Base-by-base conservation (phyloP, 2,888 invertebrate species). In the Busseola fusca region DNA sequence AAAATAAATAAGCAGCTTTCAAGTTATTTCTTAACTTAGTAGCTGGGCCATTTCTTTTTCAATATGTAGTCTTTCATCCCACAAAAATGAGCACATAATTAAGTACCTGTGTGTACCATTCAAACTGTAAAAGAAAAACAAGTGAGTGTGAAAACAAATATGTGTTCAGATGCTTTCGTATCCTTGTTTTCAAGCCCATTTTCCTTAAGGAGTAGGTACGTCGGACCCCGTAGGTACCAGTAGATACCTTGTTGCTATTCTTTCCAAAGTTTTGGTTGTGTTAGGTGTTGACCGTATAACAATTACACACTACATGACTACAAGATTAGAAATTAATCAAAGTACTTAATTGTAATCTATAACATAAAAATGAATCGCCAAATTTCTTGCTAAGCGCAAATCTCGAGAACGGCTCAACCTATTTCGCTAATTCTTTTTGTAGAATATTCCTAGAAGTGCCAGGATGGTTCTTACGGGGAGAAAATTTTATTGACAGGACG, bases 131-230 rank as follows among this genome's bases (percentile, higher is more conserved):
- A 80, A 69, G 69, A 69, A 75, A 77, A 75, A 75, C 76, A 81
- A 72, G 58, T 67, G 77, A 68, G 82, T 79, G 73, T 79, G 63
- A 81, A 79, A 58, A 68, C 68, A 81, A 79, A 81, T 81, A 81
- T 77, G 78, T 72, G 62, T 77, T 76, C 68, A 64, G 48, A 71
- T 64, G 81, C 65, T 70, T 64, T 66, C 52, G 40, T 58, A 76
- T 81, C 64, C 72, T 68, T 59, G 82, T 79, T 70, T 80, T 65
- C 52, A 30, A 72, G 64, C 42, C 56, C 68, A 63, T 80, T 78
- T 78, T 81, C 78, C 74, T 78, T 62, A 69, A 65, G 62, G 48
- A 68, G 59, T n/a, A n/a, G n/a, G n/a, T 69, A 58, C 34, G n/a
- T 27, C 12, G 27, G 58, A n/a, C 34, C 56, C 48, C 40, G 3